A percentile compares a stretch with the other conserved stretches of the same genome.
Evolutionary conservation across 2,113 vertebrate genomes (phyloP).

Genomic region (Cyanoderma ruficeps): DNA sequence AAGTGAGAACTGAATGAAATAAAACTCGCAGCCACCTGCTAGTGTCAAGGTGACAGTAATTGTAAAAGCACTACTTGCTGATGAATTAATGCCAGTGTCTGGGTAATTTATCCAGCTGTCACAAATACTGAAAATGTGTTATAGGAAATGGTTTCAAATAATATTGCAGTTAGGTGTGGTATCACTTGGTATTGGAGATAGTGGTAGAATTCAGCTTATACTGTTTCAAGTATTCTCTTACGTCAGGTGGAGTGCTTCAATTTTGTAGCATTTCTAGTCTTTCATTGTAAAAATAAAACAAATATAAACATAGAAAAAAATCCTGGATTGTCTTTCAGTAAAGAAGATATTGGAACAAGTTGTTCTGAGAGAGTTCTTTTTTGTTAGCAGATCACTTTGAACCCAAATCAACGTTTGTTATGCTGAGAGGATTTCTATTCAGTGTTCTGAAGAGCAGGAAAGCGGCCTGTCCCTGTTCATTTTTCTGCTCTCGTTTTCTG

Average conservation of each 20-base stretch:
- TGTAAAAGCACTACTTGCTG: not conserved
- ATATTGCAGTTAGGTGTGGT: not conserved
- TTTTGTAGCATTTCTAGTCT: not conserved
- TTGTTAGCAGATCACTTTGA: constrained; percentile 30
- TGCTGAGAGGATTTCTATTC: constrained; percentile 28
- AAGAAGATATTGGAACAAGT: not conserved
- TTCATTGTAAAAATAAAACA: not conserved
- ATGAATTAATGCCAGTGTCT: not conserved
- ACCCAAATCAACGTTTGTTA: constrained; percentile 24
- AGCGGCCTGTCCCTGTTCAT: constrained; percentile 34
- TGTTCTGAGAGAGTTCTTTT: constrained; percentile 21
- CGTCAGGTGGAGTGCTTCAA: not conserved
- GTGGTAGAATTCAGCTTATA: not conserved
- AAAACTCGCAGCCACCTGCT: not conserved
- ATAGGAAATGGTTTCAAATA: not conserved
- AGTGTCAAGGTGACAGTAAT: not conserved
- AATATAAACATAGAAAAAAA: not conserved
- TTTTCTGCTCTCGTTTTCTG: constrained; percentile 51
- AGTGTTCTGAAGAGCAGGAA: constrained; percentile 9
- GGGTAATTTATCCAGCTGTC: not conserved
- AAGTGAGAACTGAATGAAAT: not conserved
- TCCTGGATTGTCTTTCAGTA: not conserved
- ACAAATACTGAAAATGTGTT: not conserved
- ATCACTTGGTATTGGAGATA: not conserved
- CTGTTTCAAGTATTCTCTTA: not conserved